A percentile compares a stretch with the other conserved stretches of the same genome.
Conservation (phyloP, 2,888 invertebrate genomes). For the Buathra laborator region DNA sequence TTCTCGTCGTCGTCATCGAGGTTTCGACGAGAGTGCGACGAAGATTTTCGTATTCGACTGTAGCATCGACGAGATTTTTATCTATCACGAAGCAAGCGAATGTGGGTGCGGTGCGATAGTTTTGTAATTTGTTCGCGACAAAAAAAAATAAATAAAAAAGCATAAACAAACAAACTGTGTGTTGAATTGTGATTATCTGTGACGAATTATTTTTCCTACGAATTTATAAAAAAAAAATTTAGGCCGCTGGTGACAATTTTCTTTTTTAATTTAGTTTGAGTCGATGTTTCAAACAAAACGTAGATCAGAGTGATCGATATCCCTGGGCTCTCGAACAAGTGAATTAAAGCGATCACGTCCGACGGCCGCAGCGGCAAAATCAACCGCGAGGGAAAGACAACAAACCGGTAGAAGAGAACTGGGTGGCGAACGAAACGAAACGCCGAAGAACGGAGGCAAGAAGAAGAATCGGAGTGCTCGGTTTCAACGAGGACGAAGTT, state of each 20-base stretch:
- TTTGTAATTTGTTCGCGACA: conserved; percentile 1
- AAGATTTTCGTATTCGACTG: conserved; percentile 43
- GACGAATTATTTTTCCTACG: neutral
- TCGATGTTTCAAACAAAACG: neutral
- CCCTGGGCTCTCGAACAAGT: conserved; percentile 33
- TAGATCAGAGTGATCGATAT: neutral
- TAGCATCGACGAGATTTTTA: conserved; percentile 36
- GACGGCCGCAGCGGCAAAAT: conserved; percentile 47
- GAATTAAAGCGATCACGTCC: conserved; percentile 60
- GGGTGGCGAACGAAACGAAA: conserved; percentile 27
- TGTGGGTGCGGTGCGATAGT: conserved; percentile 21
- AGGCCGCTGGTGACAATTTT: neutral
- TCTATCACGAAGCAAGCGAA: conserved; percentile 8
- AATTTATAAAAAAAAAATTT: neutral
- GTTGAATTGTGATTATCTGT: conserved; percentile 27
- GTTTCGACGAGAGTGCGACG: conserved; percentile 42
- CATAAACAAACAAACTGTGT: neutral
- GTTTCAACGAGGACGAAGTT: conserved; percentile 56
- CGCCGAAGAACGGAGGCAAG: conserved; percentile 12
- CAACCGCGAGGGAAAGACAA: conserved; percentile 18
- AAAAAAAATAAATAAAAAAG: neutral
- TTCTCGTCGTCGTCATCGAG: conserved; percentile 56
- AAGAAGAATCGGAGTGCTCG: conserved; percentile 45
- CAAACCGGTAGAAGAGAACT: conserved; percentile 4
- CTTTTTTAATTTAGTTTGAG: neutral